phyloP scores from a whole-genome alignment of 2,888 invertebrate species.

The Himalopsyche kuldschensis region DNA sequence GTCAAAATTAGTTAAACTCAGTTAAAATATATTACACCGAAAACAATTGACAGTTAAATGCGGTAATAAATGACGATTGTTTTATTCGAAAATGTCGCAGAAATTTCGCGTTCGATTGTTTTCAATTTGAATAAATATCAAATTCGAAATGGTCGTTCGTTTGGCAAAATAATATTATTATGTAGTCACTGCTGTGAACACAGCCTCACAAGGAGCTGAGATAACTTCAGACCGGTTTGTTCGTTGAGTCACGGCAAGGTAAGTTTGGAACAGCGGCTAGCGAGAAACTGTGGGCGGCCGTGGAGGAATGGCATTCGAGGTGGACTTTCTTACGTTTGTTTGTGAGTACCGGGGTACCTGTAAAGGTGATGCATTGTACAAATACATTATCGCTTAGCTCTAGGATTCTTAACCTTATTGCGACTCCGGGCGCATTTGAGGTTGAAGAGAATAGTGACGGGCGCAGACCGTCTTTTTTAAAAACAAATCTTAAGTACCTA shows the following conservation, averaged over 20 bases:
- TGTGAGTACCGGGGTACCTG: background rate
- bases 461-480: no score
- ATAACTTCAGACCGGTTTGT: slow-evolving; percentile 1
- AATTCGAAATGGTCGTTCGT: background rate
- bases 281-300: background rate
- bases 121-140: background rate
- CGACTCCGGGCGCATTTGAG: no score
- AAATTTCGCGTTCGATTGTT: background rate
- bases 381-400: background rate
- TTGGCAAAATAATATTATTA: background rate
- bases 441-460: no score
- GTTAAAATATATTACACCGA: background rate
- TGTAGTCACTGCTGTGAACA: background rate
- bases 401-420: no score
- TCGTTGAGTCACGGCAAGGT: background rate
- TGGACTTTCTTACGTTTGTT: background rate
- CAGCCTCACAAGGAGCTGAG: background rate
- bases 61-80: background rate
- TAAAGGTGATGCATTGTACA: background rate
- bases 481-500: no score
- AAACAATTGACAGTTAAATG: background rate
- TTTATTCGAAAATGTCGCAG: background rate
- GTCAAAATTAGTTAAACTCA: background rate
- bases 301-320: background rate
- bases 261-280: background rate